Evolutionary conservation across 2,797 vertebrate genomes (phyloP).

Genomic region (Pteronotus mesoamericanus): DNA sequence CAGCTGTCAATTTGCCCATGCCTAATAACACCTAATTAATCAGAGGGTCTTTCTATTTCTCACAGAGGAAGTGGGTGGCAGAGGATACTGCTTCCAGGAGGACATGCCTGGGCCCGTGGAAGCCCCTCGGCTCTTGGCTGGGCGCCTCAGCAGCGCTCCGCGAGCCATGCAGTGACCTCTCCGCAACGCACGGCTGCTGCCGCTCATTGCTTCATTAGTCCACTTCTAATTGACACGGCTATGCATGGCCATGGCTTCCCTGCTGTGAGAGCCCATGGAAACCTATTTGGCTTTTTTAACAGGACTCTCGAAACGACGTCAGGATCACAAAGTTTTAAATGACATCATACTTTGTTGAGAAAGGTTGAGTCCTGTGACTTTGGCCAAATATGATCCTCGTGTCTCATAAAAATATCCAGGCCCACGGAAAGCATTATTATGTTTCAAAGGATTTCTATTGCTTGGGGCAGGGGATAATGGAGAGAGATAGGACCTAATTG

Average conservation of each 20-base stretch:
- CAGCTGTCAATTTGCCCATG: constrained; percentile 26
- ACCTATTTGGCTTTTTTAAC: constrained; percentile 53
- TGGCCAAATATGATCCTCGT: constrained; percentile 66
- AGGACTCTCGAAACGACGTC: constrained; percentile 55
- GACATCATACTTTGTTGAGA: constrained; percentile 68
- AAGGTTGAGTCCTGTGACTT: constrained; percentile 59
- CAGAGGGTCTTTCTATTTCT: constrained; percentile 39
- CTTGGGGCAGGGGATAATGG: background rate
- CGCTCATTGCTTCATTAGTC: constrained; percentile 75
- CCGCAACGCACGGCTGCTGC: constrained; percentile 64
- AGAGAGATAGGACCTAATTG: background rate
- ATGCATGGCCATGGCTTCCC: constrained; percentile 50
- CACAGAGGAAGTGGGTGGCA: background rate
- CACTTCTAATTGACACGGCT: constrained; percentile 71
- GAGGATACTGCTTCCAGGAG: background rate
- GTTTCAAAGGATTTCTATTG: constrained; percentile 67
- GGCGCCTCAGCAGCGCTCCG: constrained; percentile 34
- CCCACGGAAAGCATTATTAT: constrained; percentile 56
- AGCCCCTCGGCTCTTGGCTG: constrained; percentile 58
- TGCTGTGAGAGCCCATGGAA: constrained; percentile 52
- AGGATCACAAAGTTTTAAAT: constrained; percentile 55
- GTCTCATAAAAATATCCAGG: constrained; percentile 62
- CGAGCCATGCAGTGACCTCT: constrained; percentile 49
- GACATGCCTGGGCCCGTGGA: constrained; percentile 50
- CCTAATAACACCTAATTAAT: constrained; percentile 53